These are phyloP conservation scores for Ypsolopha sequella DNA, from an alignment of 2,888 invertebrate genomes.

Conservation along the genomic window DNA sequence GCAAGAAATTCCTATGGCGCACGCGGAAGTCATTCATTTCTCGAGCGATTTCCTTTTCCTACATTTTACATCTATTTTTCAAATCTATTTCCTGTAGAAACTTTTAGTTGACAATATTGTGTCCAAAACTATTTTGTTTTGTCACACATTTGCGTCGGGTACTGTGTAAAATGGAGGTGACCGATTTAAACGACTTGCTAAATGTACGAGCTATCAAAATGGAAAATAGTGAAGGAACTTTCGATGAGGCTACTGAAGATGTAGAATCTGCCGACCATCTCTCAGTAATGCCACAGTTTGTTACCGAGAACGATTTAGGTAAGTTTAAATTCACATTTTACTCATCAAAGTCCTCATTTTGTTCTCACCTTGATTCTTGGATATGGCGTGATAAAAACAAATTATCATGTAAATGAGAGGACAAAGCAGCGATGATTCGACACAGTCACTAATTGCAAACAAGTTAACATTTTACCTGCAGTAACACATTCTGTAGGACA, in stretches of 20 bases:
- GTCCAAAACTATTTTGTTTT: neutral
- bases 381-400: too few species aligned
- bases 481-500: too few species aligned
- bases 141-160: neutral
- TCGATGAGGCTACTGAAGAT: slow-evolving; percentile 32
- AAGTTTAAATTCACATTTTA: slow-evolving; percentile 12
- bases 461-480: neutral
- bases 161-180: slow-evolving; percentile 40
- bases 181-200: slow-evolving; percentile 52
- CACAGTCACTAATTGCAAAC: neutral
- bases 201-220: slow-evolving; percentile 55
- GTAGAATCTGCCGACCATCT: slow-evolving; percentile 39
- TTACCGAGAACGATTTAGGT: slow-evolving; percentile 61
- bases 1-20: slow-evolving; percentile 32
- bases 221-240: slow-evolving; percentile 43
- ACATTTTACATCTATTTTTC: slow-evolving; percentile 33
- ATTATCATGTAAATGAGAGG: neutral
- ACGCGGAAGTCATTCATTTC: slow-evolving; percentile 61
- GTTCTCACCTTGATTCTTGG: too few species aligned
- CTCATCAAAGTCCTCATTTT: too few species aligned
- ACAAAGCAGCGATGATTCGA: neutral
- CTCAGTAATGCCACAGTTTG: slow-evolving; percentile 58
- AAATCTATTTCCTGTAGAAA: slow-evolving; percentile 7
- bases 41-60: slow-evolving; percentile 44
- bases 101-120: slow-evolving; percentile 15